Evolutionary conservation across 2,797 vertebrate genomes (phyloP).

Genomic region (Sebastes trivittatus): DNA sequence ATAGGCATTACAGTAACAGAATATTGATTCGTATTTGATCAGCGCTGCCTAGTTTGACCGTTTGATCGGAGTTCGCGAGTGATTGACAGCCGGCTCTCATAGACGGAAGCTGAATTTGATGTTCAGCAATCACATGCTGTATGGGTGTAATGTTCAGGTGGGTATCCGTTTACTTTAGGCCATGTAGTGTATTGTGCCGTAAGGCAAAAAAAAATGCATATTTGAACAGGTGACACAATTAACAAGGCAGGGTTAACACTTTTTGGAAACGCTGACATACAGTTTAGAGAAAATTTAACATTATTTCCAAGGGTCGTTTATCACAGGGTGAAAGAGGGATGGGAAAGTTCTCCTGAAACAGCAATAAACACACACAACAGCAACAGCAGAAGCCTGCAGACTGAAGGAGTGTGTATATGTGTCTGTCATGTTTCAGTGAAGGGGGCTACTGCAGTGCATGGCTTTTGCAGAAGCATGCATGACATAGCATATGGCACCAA

Average conservation of each 20-base stretch:
- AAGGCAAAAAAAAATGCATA: neutral
- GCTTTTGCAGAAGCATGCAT: constrained; percentile 68
- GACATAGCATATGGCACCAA: constrained; percentile 53
- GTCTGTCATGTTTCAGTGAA: constrained; percentile 27
- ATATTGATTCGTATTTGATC: no score
- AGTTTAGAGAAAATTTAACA: neutral
- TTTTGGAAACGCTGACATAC: constrained; percentile 2
- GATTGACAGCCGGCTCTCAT: no score
- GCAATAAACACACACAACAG: constrained; percentile 37
- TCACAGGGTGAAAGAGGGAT: constrained; percentile 2
- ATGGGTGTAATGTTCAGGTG: neutral
- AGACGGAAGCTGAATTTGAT: neutral
- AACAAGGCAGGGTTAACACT: neutral
- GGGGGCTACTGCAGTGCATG: constrained; percentile 46
- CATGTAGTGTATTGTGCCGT: neutral
- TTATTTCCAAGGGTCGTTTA: constrained; percentile 5
- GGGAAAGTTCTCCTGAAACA: neutral
- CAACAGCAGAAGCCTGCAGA: constrained; percentile 44
- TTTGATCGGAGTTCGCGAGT: no score
- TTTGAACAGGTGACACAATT: neutral
- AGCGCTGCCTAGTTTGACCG: no score
- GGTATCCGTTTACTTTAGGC: neutral
- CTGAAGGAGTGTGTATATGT: neutral
- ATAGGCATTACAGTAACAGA: no score
- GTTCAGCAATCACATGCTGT: neutral